Percentiles rank a stretch among this genome's conserved stretches.
Conservation (phyloP, 2,888 invertebrate genomes). For the Silvanus unidentatus region DNA sequence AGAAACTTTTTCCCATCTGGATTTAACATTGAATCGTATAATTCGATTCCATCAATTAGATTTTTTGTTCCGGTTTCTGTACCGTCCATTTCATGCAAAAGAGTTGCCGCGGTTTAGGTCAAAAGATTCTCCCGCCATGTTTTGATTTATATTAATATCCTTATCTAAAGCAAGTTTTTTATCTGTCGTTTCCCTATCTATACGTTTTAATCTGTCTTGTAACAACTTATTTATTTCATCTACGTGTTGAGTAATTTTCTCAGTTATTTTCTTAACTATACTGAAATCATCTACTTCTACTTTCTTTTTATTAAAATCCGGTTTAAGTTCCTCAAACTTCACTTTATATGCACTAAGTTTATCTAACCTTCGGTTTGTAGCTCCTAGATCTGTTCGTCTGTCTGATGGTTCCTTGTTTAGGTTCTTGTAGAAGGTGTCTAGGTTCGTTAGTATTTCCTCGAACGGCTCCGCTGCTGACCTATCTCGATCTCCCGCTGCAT, state of each 20-base stretch:
- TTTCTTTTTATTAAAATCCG: constrained; percentile 2
- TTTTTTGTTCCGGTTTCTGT: constrained; percentile 13
- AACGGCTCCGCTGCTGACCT: not conserved
- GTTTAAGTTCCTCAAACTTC: not conserved
- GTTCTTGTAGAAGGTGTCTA: constrained; percentile 5
- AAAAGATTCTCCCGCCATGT: constrained; percentile 11
- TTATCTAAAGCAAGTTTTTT: not conserved
- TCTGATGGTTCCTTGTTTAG: constrained; percentile 4
- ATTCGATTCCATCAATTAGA: constrained; percentile 17
- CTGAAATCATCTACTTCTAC: not conserved
- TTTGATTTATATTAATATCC: not conserved
- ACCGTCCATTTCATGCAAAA: constrained; percentile 13
- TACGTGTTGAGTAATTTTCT: not conserved
- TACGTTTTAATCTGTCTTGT: not conserved
- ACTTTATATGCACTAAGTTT: constrained; percentile 1
- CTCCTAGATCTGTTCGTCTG: not conserved
- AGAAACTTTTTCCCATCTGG: constrained; percentile 13
- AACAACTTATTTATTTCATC: not conserved
- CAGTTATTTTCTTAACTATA: constrained; percentile 4
- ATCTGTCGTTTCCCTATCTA: not conserved
- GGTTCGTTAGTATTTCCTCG: constrained; percentile 3
- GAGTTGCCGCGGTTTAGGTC: constrained; percentile 13
- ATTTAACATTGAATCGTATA: constrained; percentile 15
- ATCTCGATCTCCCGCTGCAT: too few relatives aligned
- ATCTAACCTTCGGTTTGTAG: not conserved